Base-by-base conservation (phyloP, 2,113 vertebrate species). In the Rhagologus leucostigma region DNA sequence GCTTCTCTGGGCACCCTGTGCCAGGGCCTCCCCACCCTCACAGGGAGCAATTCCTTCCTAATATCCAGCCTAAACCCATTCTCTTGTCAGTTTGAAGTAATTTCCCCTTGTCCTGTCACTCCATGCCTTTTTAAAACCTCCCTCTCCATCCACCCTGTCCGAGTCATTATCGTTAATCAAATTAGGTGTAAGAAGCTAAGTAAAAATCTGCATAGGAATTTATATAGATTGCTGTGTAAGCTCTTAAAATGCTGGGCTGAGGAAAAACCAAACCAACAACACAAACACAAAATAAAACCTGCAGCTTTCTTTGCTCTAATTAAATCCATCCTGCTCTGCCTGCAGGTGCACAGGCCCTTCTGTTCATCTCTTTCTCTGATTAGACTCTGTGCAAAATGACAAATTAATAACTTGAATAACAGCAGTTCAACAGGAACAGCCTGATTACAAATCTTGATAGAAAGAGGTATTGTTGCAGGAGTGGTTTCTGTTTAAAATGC, bases 391-490 rank as follows among this genome's bases (percentile, higher is more conserved):
- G 56, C 49, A 88, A 96, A 95, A 96, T 71, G 84, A 93, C 92
- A 96, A 97, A 96, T 96, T 95, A 96, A 95, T 96, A 97, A 96
- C 71, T 82, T 55, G 87, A 85, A 70, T 74, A 90, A 87, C 87
- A 95, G n/a, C 55, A 89, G 91, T 73, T 94, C 86, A 57, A 95
- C 90, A 76, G 87, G 73, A 96, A 91, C 76, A 95, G 41, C n/a
- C 55, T 55, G 89, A 95, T 96, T 90, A 96, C 91, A 96, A 93
- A 83, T 69, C 68, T 63, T 73, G 92, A 93, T 89, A 94, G 89
- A n/a, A 89, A 85, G 84, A 57, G 39, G 27, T 80, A 83, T 88
- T 94, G 90, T 95, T 92, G 65, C 76, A 87, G 87, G 65, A 90
- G 79, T 85, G 71, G 74, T 90, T 97, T 94, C 83, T 73, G 75